phyloP scores from a whole-genome alignment of 2,797 vertebrate species.

The Cuniculus paca region DNA sequence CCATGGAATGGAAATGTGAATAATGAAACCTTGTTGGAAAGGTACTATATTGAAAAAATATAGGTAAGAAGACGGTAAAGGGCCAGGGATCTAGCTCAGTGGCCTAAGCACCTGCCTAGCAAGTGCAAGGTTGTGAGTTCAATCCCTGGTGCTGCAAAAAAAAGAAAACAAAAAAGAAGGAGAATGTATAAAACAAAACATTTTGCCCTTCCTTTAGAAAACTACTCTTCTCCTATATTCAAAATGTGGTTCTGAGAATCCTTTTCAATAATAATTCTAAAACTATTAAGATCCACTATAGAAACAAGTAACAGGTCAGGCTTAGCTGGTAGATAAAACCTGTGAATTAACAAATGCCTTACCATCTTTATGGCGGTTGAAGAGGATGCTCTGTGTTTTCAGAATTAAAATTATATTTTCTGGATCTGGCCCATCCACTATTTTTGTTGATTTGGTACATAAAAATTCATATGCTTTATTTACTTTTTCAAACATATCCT shows the following conservation, averaged over 20 bases:
- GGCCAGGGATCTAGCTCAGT: too few relatives aligned
- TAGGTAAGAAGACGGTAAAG: too few relatives aligned
- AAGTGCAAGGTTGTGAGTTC: too few relatives aligned
- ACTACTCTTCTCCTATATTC: neutral
- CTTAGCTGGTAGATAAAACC: slow-evolving; percentile 19
- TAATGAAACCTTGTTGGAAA: slow-evolving; percentile 48
- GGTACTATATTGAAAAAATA: neutral
- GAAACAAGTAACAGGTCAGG: slow-evolving; percentile 24
- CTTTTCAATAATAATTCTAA: slow-evolving; percentile 43
- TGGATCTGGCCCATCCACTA: slow-evolving; percentile 97
- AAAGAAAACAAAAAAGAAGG: too few relatives aligned
- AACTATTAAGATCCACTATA: neutral
- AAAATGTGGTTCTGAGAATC: slow-evolving; percentile 20
- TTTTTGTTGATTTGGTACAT: slow-evolving; percentile 95
- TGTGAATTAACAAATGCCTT: slow-evolving; percentile 20
- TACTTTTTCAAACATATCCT: slow-evolving; percentile 99
- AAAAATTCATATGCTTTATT: slow-evolving; percentile 99
- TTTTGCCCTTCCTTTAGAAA: slow-evolving; percentile 20
- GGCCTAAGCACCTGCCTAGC: too few relatives aligned
- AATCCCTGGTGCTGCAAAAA: too few relatives aligned
- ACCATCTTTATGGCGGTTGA: slow-evolving; percentile 98
- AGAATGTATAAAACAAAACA: neutral
- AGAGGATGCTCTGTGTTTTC: slow-evolving; percentile 98
- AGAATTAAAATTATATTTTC: slow-evolving; percentile 99
- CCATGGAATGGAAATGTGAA: slow-evolving; percentile 23